A percentile compares a stretch with the other conserved stretches of the same genome.
phyloP scores from a whole-genome alignment of 2,888 invertebrate genomes.

The Tetrapedia diversipes region DNA sequence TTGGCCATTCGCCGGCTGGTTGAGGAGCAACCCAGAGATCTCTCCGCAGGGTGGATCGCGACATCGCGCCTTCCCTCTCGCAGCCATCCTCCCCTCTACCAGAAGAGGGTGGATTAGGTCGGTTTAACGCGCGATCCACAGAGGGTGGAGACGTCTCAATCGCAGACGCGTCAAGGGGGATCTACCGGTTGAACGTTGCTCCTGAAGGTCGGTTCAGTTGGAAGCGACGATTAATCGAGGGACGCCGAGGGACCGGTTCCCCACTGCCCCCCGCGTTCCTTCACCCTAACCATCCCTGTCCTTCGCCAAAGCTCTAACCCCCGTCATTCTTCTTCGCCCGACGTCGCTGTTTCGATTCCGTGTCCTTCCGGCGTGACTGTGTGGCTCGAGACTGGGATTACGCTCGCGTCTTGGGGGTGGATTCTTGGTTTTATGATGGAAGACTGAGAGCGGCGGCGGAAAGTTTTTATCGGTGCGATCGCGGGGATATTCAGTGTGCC shows the following conservation, averaged over 20 bases:
- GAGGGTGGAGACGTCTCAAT: constrained; percentile 69
- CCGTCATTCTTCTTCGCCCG: constrained; percentile 47
- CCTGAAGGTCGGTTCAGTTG: constrained; percentile 53
- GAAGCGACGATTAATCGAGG: constrained; percentile 68
- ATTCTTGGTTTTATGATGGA: constrained; percentile 9
- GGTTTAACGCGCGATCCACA: constrained; percentile 64
- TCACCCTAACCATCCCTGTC: too few species aligned
- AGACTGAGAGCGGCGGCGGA: neutral
- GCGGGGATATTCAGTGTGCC: neutral
- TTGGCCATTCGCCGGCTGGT: constrained; percentile 42
- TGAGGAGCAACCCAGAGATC: constrained; percentile 29
- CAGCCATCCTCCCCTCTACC: neutral
- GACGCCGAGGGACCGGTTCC: constrained; percentile 37
- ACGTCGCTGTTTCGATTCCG: constrained; percentile 27
- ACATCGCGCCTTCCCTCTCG: neutral
- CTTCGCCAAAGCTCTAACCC: neutral
- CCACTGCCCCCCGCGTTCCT: neutral
- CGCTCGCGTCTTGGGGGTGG: neutral
- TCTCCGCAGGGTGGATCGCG: constrained; percentile 1
- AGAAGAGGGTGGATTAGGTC: constrained; percentile 64
- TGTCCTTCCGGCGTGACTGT: constrained; percentile 13
- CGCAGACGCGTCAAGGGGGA: constrained; percentile 70
- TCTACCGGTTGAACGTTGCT: constrained; percentile 57
- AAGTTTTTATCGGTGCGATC: neutral
- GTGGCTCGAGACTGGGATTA: neutral